Evolutionary conservation across 2,888 invertebrate genomes (phyloP), one percentile per base, ranked within the genome.

Genomic region (Euzophera pinguis): DNA sequence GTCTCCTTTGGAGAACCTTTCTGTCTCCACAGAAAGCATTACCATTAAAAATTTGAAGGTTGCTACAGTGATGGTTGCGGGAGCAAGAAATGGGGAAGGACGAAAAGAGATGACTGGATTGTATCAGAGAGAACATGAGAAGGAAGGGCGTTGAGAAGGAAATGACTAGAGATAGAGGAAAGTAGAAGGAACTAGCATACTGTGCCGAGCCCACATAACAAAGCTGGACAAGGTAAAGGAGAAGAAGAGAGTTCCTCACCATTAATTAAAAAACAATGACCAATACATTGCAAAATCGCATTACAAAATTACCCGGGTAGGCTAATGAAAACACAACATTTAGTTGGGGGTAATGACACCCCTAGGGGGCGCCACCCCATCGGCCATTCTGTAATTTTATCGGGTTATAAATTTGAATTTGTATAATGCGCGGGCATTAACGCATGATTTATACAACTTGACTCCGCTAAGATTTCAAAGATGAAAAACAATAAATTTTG

Each of bases 341-440:
- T 81, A 81, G 80, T 78, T 63, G 57, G 51, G 73, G 63, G 71
- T 72, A 71, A 78, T 77, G 73, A 64, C 70, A 59, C 65, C 69
- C 65, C 67, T 58, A 61, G 71, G 68, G 73, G 66, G 57, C 66
- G 59, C 65, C 77, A 73, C 80, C 78, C 79, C 76, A 70, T 74
- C 76, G 81, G 77, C 78, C 86, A 81, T 81, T 84, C 78, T 78
- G 88, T 90, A 90, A 90, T 90, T 90, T 90, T 90, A 90, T 90
- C 89, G 90, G 85, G 90, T 85, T 90, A 91, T 91, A 91, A 91
- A 91, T 91, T 90, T 90, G 88, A 90, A 89, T 90, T 90, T 89
- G 89, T 89, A 89, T 89, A 90, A 90, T 89, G 86, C 87, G 63
- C 70, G 61, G 75, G 90, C 88, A 90, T 90, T 89, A 90, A 87